Evolutionary conservation across 2,888 invertebrate species (phyloP), one percentile per base, ranked within the genome.

Genomic region (Hypomecis atomaria): DNA sequence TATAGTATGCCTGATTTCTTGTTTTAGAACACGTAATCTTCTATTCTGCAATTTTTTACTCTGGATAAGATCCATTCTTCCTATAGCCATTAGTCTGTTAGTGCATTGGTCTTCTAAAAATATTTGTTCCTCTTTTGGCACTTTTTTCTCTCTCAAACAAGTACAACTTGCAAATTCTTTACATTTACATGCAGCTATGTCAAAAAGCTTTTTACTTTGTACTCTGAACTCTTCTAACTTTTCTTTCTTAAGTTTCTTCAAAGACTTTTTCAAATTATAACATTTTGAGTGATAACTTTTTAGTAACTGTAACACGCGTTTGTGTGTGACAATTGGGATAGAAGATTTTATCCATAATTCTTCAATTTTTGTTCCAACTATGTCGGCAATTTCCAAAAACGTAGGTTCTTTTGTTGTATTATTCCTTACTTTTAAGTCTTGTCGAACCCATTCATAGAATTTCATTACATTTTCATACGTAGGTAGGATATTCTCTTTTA

Each of bases 381-480:
- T 34, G 1, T 33, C 48, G 9, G 48, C 33, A 9, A 48, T 48
- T 9, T 48, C 48, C 4, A 10, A 33, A 34, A 48, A 33, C 1
- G 34, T 8, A 6, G 48, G 48, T 9, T 48, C 48, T 48, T 48
- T 48, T 33, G 33, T 7, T 8, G 33, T 33, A 23, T 48, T 23
- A 4, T 5, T 7, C 7, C 23, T 9, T 5, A 34, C 9, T 34
- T 48, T 48, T 10, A 48, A 9, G 3, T 48, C 8, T 33, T 48
- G 9, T 34, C 48, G 23, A 10, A 23, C 23, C 34, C 33, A 48
- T 33, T 48, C 34, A 9, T 48, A 48, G 8, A 33, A 34, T 10
- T 48, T 48, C 48, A 48, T 48, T 9, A 48, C 48, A 9, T 48
- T 10, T 48, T 34, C 34, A 9, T 48, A 48, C 23, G 48, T 48